Conservation (phyloP, 2,797 vertebrate genomes). For the Nothura maculosa region DNA sequence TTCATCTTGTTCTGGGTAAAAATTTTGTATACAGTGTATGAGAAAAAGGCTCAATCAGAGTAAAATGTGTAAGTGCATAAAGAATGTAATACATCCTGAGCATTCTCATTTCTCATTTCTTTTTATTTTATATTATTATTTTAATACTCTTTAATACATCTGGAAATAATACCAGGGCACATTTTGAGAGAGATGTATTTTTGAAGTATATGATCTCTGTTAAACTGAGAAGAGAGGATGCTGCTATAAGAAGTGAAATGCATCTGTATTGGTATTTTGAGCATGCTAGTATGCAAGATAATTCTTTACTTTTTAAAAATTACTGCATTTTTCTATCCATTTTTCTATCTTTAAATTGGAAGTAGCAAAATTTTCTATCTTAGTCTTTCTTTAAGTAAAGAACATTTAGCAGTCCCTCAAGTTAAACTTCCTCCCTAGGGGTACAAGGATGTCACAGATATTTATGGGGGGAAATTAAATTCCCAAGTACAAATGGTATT, state of each 20-base stretch:
- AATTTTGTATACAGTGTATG: neutral
- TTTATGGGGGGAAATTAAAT: neutral
- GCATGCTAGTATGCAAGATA: neutral
- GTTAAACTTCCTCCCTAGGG: neutral
- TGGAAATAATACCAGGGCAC: neutral
- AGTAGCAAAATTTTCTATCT: neutral
- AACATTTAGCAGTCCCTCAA: neutral
- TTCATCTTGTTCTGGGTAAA: neutral
- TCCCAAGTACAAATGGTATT: neutral
- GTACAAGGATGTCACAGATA: neutral
- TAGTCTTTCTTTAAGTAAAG: neutral
- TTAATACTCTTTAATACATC: neutral
- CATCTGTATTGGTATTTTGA: neutral
- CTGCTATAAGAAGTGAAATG: accelerated
- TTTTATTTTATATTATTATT: neutral
- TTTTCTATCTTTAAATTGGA: neutral
- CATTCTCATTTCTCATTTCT: neutral
- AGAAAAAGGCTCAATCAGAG: neutral
- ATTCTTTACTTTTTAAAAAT: neutral
- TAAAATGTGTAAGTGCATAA: neutral
- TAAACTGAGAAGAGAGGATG: neutral
- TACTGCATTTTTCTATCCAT: neutral
- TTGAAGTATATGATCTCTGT: neutral
- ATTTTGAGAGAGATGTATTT: neutral
- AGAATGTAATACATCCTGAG: neutral